Evolutionary conservation across 2,113 vertebrate species (phyloP).

Genomic region (Canis aureus): DNA sequence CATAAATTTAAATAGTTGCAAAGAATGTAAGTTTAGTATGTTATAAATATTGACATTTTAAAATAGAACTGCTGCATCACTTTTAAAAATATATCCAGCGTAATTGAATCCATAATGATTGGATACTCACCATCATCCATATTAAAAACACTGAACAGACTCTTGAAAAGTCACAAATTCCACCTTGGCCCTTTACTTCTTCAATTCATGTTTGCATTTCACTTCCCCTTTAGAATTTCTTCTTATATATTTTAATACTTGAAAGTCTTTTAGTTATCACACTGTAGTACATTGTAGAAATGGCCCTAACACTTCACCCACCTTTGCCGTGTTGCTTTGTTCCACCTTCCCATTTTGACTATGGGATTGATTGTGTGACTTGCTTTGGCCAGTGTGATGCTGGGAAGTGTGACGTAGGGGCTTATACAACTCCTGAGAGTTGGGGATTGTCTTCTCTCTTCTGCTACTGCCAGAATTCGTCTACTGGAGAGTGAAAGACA

Average conservation of each 20-base stretch:
- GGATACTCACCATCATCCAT: neutral
- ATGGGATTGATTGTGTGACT: neutral
- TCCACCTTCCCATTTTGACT: neutral
- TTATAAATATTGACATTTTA: conserved; percentile 77
- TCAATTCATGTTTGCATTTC: neutral
- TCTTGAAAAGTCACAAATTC: conserved; percentile 23
- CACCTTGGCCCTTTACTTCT: neutral
- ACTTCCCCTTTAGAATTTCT: neutral
- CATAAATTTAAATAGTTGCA: conserved; percentile 55
- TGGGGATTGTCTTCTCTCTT: neutral
- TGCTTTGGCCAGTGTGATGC: neutral
- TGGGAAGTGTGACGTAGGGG: neutral
- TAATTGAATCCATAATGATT: conserved; percentile 64
- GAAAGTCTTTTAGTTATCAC: neutral
- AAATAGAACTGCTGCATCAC: conserved; percentile 54
- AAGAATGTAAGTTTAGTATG: conserved; percentile 61
- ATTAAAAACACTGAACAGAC: conserved; percentile 10
- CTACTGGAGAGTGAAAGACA: neutral
- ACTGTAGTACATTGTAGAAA: neutral
- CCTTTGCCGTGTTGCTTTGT: neutral
- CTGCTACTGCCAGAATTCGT: neutral
- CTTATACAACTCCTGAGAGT: neutral
- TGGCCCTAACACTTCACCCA: neutral
- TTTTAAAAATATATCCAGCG: conserved; percentile 25
- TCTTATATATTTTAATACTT: neutral